Evolutionary conservation across 2,888 invertebrate genomes (phyloP).

Genomic region (Nasonovia ribisnigri): DNA sequence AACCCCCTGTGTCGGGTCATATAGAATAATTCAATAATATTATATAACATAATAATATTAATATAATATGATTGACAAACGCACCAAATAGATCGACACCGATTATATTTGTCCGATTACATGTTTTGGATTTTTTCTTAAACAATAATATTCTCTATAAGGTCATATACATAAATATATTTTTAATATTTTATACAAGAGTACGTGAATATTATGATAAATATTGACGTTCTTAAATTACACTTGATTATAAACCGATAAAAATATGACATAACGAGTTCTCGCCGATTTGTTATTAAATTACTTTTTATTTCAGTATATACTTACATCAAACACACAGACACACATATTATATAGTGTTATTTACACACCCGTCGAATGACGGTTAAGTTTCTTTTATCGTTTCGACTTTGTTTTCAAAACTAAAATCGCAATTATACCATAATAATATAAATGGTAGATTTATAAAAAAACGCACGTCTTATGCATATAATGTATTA

Average conservation of each 20-base stretch:
- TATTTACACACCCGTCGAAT: background rate
- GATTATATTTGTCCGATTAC: background rate
- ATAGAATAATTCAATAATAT: background rate
- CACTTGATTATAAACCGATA: conserved; percentile 9
- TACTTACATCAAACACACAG: background rate
- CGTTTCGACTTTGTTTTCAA: background rate
- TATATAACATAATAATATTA: background rate
- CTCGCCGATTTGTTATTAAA: background rate
- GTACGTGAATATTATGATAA: background rate
- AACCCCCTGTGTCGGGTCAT: background rate
- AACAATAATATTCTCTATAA: background rate
- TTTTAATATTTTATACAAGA: background rate
- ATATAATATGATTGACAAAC: background rate
- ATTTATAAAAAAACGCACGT: background rate
- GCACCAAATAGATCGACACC: background rate
- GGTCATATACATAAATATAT: background rate
- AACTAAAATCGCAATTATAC: conserved; percentile 15
- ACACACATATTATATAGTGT: background rate
- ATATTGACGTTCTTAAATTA: background rate
- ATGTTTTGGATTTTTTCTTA: background rate
- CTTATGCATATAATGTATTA: background rate
- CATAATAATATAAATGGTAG: background rate
- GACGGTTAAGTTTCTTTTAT: background rate
- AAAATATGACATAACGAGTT: background rate
- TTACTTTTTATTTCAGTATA: background rate